Conservation (phyloP, 2,113 vertebrate genomes). For the Mohoua ochrocephala region DNA sequence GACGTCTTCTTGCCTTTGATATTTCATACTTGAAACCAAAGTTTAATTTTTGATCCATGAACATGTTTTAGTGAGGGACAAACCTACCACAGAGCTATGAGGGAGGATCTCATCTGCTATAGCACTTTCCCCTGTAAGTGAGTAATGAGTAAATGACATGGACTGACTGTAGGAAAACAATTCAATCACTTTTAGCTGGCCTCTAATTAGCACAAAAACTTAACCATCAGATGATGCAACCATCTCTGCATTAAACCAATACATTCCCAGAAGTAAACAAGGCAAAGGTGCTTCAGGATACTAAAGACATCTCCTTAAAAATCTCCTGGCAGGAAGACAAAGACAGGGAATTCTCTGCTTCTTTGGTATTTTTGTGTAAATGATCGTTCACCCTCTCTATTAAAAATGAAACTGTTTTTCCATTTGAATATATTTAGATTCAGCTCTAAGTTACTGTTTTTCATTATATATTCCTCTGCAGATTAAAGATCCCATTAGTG, state of each 20-base stretch:
- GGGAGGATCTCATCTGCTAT: neutral
- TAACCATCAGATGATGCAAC: too few relatives aligned
- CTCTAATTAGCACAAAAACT: constrained; percentile 9
- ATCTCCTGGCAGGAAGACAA: neutral
- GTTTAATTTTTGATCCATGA: constrained; percentile 54
- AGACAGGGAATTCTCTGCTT: neutral
- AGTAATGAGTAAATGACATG: neutral
- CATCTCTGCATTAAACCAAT: neutral
- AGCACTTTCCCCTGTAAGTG: neutral
- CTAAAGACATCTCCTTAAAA: neutral
- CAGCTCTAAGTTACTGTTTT: neutral
- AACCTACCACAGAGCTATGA: neutral
- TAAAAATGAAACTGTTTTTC: neutral
- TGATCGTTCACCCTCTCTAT: neutral
- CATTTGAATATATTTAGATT: neutral
- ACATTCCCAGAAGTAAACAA: neutral
- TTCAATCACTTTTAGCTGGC: neutral
- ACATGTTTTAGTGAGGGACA: neutral
- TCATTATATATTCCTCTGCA: neutral
- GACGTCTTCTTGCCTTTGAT: constrained; percentile 30
- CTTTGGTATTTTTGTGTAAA: neutral
- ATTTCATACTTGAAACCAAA: constrained; percentile 43
- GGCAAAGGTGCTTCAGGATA: neutral
- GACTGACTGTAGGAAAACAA: neutral
- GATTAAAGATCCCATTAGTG: neutral